Evolutionary conservation across 2,888 invertebrate genomes (phyloP).

Genomic region (Drosophila lutescens): DNA sequence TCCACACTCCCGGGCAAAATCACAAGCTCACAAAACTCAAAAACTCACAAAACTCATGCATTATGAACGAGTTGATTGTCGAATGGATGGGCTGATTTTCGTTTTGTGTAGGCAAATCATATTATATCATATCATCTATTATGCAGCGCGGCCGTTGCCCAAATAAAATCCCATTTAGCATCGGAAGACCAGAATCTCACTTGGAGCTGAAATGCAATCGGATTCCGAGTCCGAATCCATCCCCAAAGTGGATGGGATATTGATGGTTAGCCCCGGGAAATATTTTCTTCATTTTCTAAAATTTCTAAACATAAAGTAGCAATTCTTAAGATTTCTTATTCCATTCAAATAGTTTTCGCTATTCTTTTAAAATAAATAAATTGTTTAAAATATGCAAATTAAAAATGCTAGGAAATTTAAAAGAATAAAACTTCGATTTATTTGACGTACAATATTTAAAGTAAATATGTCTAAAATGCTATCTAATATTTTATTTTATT

Average conservation of each 20-base stretch:
- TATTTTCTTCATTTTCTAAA: too few species aligned
- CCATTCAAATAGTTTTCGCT: too few species aligned
- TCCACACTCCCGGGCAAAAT: too few species aligned
- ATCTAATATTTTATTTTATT: too few species aligned
- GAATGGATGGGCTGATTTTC: slow-evolving; percentile 46
- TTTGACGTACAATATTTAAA: too few species aligned
- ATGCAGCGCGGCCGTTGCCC: slow-evolving; percentile 52
- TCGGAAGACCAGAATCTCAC: slow-evolving; percentile 1
- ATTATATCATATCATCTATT: slow-evolving; percentile 69
- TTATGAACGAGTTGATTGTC: slow-evolving; percentile 73
- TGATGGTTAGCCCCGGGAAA: neutral
- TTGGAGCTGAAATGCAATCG: slow-evolving; percentile 6
- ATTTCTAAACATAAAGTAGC: too few species aligned
- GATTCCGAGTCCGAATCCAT: slow-evolving; percentile 4
- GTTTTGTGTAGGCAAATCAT: slow-evolving; percentile 68
- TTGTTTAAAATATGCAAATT: too few species aligned
- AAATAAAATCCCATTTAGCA: slow-evolving; percentile 58
- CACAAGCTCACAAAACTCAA: neutral
- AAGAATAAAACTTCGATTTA: too few species aligned
- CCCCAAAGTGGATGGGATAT: neutral
- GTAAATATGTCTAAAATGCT: too few species aligned
- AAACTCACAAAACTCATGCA: slow-evolving; percentile 54
- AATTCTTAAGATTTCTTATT: too few species aligned
- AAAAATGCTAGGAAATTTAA: too few species aligned
- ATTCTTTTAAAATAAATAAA: too few species aligned